phyloP scores from a whole-genome alignment of 2,888 invertebrate species.

The Melieria picta region DNA sequence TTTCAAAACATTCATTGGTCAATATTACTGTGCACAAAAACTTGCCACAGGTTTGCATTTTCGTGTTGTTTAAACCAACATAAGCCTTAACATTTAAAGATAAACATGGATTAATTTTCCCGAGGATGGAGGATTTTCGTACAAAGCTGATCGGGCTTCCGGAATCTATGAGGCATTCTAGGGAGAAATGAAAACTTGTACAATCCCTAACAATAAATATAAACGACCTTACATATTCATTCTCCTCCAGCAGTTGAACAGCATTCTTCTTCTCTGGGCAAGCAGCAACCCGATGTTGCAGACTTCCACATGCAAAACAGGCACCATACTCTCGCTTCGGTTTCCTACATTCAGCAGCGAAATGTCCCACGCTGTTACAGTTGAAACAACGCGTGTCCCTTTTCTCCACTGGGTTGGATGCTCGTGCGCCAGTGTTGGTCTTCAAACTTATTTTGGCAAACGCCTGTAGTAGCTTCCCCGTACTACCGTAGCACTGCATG shows the following conservation, averaged over 20 bases:
- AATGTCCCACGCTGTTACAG: conserved; percentile 11
- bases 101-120: too few species aligned
- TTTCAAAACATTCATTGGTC: not conserved
- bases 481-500: conserved; percentile 18
- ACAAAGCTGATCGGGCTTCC: too few species aligned
- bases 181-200: conserved; percentile 12
- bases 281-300: not conserved
- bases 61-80: conserved; percentile 15
- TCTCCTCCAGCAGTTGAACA: not conserved
- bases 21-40: conserved; percentile 4
- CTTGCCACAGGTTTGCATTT: conserved; percentile 2
- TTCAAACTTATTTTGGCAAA: conserved; percentile 1
- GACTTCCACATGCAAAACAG: conserved; percentile 12
- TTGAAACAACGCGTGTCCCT: conserved; percentile 5
- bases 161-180: conserved; percentile 7
- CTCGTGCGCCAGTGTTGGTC: not conserved
- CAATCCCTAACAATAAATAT: conserved; percentile 17
- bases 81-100: not conserved
- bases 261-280: conserved; percentile 2
- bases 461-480: conserved; percentile 21
- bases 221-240: conserved; percentile 33
- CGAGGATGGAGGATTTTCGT: too few species aligned
- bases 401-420: not conserved
- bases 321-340: conserved; percentile 13
- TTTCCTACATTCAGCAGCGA: conserved; percentile 5